Conservation (phyloP, 92 coral and sea anemone genomes). For the Chrysogorgia sp. region DNA sequence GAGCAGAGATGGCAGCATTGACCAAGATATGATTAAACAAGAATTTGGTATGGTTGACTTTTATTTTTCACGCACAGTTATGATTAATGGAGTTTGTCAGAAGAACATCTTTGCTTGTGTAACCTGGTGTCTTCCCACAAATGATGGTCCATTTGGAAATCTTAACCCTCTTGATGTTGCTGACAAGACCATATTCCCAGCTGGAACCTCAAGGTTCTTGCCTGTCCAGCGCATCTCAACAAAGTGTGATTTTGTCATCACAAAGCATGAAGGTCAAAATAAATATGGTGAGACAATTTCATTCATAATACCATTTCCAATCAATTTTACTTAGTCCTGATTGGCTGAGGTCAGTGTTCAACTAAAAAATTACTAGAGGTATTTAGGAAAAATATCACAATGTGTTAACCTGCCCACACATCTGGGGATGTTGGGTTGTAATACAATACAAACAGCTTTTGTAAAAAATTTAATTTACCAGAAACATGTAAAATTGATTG, state of each 20-base stretch:
- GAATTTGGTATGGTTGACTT: slow-evolving; percentile 27
- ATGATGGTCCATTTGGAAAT: background rate
- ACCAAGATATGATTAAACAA: background rate
- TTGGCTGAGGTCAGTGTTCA: too few species aligned
- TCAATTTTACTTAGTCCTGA: too few species aligned
- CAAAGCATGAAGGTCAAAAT: slow-evolving; percentile 4
- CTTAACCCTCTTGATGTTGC: slow-evolving; percentile 55
- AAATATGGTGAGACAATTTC: background rate
- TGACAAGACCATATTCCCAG: slow-evolving; percentile 26
- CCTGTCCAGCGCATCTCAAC: slow-evolving; percentile 68
- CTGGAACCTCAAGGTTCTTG: slow-evolving; percentile 63
- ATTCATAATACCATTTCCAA: too few species aligned
- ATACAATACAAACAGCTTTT: too few species aligned
- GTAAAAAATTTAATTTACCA: too few species aligned
- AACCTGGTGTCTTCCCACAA: slow-evolving; percentile 12
- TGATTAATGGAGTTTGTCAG: background rate
- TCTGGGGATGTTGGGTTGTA: too few species aligned
- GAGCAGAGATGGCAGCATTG: slow-evolving; percentile 19
- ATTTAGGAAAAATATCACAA: too few species aligned
- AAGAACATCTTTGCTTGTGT: slow-evolving; percentile 31
- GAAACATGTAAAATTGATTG: too few species aligned
- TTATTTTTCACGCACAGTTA: slow-evolving; percentile 33
- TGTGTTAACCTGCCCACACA: too few species aligned
- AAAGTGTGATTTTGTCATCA: slow-evolving; percentile 62
- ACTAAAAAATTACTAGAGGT: too few species aligned